Evolutionary conservation across 1,140 invertebrate genomes (phyloP).

Genomic region (Schlechtendalia chinensis): DNA sequence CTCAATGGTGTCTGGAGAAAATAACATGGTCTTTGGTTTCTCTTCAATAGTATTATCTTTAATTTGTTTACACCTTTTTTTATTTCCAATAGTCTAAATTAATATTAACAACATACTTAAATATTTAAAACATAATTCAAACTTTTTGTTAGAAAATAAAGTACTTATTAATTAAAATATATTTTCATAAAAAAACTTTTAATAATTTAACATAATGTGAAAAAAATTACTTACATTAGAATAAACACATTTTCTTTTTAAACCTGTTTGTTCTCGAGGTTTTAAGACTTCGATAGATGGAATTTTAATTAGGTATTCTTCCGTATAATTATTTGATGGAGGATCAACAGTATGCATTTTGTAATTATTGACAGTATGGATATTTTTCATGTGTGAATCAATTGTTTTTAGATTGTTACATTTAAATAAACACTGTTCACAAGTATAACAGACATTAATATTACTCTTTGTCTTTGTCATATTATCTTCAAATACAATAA

Average conservation of each 20-base stretch:
- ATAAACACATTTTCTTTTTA: slow-evolving; percentile 4
- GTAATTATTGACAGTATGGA: not conserved
- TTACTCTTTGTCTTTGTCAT: not conserved
- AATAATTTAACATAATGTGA: not conserved
- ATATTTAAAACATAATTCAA: not conserved
- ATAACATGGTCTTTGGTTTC: not conserved
- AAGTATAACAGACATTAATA: not conserved
- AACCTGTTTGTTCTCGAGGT: not conserved
- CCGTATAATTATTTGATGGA: not conserved
- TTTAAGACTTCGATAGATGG: not conserved
- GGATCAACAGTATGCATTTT: not conserved
- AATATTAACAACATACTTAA: not conserved
- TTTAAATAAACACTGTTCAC: slow-evolving; percentile 15
- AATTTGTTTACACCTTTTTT: not conserved
- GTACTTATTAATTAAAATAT: too few relatives aligned
- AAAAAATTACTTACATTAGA: slow-evolving; percentile 21
- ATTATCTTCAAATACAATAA: not conserved
- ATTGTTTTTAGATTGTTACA: not conserved
- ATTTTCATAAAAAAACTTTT: too few relatives aligned
- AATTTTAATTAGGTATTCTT: not conserved
- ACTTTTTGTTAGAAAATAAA: not conserved
- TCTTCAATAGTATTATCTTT: too few relatives aligned
- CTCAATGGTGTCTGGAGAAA: slow-evolving; percentile 39
- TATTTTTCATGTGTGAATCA: slow-evolving; percentile 2
- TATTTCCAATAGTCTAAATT: not conserved